These are phyloP conservation scores for Hipposideros armiger DNA, from an alignment of 2,113 vertebrate species.

Conservation along the genomic window DNA sequence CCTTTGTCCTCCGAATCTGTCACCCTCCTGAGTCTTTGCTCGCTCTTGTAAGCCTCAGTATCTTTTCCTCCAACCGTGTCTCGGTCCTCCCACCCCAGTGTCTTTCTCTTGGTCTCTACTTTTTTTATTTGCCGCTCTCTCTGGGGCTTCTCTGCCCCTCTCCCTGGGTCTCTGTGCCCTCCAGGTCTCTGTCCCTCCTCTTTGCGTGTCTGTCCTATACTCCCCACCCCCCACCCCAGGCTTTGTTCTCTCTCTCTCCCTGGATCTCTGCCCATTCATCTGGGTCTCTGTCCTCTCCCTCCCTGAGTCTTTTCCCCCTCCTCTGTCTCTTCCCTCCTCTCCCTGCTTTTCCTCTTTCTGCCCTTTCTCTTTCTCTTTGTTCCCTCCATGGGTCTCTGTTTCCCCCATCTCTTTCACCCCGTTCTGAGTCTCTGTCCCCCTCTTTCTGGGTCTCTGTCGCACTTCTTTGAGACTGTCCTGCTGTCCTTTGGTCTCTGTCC, in stretches of 20 bases:
- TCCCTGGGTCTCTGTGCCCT: neutral
- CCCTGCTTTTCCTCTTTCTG: neutral
- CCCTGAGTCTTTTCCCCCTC: neutral
- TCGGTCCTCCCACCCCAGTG: neutral
- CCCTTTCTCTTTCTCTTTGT: neutral
- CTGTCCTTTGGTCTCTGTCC: neutral
- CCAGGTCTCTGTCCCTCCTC: neutral
- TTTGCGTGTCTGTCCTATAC: neutral
- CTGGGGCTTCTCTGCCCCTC: conserved; percentile 79
- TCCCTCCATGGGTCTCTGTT: neutral
- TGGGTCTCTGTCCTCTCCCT: too few relatives aligned
- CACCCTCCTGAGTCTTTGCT: neutral
- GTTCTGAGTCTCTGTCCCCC: neutral
- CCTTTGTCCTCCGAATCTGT: conserved; percentile 43
- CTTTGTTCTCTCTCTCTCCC: too few relatives aligned
- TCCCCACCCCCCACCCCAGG: too few relatives aligned
- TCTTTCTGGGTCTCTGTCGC: neutral
- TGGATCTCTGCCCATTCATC: too few relatives aligned
- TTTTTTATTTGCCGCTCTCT: neutral
- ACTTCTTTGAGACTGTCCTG: neutral
- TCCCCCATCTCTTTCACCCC: neutral
- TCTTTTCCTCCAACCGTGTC: neutral
- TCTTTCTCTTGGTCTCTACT: conserved; percentile 67
- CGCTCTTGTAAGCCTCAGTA: neutral
- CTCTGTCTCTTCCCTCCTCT: neutral